Percentiles rank a stretch among this genome's conserved stretches.
phyloP scores from a whole-genome alignment of 1,140 invertebrate species.

The Aporrectodea caliginosa region DNA sequence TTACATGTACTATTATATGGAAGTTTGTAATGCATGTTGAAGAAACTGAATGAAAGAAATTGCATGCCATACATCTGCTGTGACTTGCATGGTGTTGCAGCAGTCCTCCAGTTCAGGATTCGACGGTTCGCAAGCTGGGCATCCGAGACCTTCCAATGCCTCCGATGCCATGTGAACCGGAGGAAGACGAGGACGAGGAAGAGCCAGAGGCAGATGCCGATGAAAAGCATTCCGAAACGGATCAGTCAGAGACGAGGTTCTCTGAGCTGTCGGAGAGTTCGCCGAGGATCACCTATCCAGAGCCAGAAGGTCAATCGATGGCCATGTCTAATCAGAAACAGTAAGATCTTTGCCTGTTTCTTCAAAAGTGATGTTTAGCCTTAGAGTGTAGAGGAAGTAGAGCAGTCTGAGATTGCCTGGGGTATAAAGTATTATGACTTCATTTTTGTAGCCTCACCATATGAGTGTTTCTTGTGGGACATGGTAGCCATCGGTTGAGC shows the following conservation, averaged over 20 bases:
- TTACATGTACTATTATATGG: no score
- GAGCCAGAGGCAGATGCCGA: background rate
- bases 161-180: slow-evolving; percentile 33
- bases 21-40: no score
- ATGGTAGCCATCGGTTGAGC: no score
- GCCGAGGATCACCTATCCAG: background rate
- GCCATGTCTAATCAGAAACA: background rate
- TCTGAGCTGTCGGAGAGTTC: background rate
- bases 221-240: slow-evolving; percentile 4
- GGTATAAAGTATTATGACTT: no score
- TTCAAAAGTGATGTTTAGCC: background rate
- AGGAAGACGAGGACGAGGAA: slow-evolving; percentile 1
- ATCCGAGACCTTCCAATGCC: slow-evolving; percentile 53
- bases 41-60: no score
- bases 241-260: background rate
- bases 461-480: no score
- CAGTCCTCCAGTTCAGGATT: background rate
- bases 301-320: background rate
- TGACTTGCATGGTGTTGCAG: no score
- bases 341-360: background rate
- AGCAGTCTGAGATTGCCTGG: no score
- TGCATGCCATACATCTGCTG: no score
- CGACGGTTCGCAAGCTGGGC: slow-evolving; percentile 25
- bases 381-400: no score
- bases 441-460: no score